Percentiles rank a stretch among this genome's conserved stretches.
Conservation (phyloP, 2,113 vertebrate genomes). For the Nycticebus coucang region DNA sequence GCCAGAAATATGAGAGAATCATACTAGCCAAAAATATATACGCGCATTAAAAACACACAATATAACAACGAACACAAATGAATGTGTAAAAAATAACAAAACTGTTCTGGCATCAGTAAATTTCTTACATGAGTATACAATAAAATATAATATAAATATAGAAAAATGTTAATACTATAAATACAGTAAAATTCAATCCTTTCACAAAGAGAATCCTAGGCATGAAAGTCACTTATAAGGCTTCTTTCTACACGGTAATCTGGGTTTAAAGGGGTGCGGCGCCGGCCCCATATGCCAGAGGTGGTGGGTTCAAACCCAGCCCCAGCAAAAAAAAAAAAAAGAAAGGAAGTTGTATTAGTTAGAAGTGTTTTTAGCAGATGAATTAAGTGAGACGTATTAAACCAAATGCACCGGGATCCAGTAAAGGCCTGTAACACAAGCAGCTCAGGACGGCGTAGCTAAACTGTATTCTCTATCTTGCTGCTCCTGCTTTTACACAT, state of each 20-base stretch:
- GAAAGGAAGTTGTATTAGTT: not conserved
- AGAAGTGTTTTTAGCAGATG: not conserved
- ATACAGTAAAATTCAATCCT: not conserved
- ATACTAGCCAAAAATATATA: not conserved
- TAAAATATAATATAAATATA: not conserved
- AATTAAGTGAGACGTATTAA: not conserved
- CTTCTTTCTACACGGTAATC: not conserved
- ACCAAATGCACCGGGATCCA: not conserved
- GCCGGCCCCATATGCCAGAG: no score
- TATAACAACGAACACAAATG: not conserved
- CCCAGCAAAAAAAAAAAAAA: not conserved
- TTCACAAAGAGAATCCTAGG: not conserved
- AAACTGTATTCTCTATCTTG: not conserved
- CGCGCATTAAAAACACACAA: not conserved
- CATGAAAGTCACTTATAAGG: not conserved
- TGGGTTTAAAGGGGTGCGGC: not conserved
- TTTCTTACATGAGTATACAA: not conserved
- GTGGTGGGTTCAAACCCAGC: no score
- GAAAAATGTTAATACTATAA: not conserved
- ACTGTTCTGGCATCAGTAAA: not conserved
- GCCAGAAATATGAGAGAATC: not conserved
- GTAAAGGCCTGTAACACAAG: accelerated
- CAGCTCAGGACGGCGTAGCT: not conserved
- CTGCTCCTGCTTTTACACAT: not conserved
- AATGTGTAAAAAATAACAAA: not conserved